Evolutionary conservation across 1,140 invertebrate genomes (phyloP), one percentile per base, ranked within the genome.

Genomic region (Idris sp.): DNA sequence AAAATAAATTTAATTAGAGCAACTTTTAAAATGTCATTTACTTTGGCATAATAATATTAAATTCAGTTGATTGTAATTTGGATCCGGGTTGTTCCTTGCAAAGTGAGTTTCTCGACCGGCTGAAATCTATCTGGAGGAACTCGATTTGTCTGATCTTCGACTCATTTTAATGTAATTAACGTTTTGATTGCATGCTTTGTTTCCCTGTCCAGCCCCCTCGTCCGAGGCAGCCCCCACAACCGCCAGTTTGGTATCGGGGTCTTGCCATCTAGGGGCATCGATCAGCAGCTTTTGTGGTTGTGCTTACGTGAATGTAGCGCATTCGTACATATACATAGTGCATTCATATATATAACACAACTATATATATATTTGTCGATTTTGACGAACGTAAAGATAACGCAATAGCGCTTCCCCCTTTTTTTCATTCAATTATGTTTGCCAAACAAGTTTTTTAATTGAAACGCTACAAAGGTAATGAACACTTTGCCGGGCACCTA

Each of bases 101-200:
- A 10, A 19, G 30, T 2, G 19, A 33, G 46, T 59, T 59, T 76
- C 61, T 33, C 36, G 14, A 51, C 58, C 41, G 40, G 74, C 61
- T 82, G 74, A 58, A 71, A 76, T 74, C 75, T 77, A 80, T 78
- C 76, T 59, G 68, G 74, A 54, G 76, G 59, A 62, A 38, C 72
- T 61, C 79, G 82, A 85, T 85, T 85, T 81, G 81, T 80, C 82
- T 72, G 82, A 84, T 85, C 84, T 85, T 83, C 79, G 77, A 86
- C 82, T 86, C 83, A 86, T 87, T 87, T 87, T 86, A 86, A 87
- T 85, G 84, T 84, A 86, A 86, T 87, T 87, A 87, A 87, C 84
- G 84, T 86, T 87, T 86, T 85, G 85, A 86, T 86, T 86, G 85
- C 84, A 80, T 83, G 85, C 85, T 87, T 86, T 87, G 85, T 87